Base-by-base conservation (phyloP, 2,797 vertebrate species). In the Picus viridis region DNA sequence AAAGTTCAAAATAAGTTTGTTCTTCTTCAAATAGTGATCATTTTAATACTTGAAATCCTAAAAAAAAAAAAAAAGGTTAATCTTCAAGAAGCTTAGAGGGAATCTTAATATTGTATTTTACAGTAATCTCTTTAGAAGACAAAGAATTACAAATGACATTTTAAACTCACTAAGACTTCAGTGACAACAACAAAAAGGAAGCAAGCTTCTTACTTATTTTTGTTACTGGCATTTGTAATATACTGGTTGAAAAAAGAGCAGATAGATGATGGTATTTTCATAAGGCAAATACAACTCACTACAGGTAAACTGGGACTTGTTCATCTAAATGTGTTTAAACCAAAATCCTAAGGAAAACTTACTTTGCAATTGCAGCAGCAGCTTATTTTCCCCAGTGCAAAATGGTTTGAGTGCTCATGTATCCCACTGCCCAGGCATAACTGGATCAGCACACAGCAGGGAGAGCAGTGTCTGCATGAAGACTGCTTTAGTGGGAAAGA, bases 51-150 rank as follows among this genome's bases (percentile, higher is more conserved):
- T 45, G 30, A 72, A 81, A 56, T 11, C 79, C 74, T 65, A 29
- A 71, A 72, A 85, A 75, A 88, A 85, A 88, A 85, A 74, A 86
- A 32, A 86, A 79, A 78, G 61, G 27, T 78, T 96, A 96, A 94
- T 93, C 87, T 58, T 79, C 51, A 45, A 64, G 67, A 87, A 90
- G 79, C 67, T 94, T 92, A 93, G 51, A 62, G 32, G 13, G 26
- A 88, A 88, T 94, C 92, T 93, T 94, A 76, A 81, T 89, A 79
- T 89, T 90, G 87, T 84, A 73, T 93, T 94, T 90, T 84, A 76
- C 16, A 69, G 74, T 94, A 93, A 96, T 95, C 93, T 88, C 67
- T 95, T 93, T 82, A 83, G 83, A 93, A 94, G 68, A 95, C 76
- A 92, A 89, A 94, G 67, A 92, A 79, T 88, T 95, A 89, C 45